Base-by-base conservation (phyloP, 1,140 invertebrate species). In the Leguminivora glycinivorella region DNA sequence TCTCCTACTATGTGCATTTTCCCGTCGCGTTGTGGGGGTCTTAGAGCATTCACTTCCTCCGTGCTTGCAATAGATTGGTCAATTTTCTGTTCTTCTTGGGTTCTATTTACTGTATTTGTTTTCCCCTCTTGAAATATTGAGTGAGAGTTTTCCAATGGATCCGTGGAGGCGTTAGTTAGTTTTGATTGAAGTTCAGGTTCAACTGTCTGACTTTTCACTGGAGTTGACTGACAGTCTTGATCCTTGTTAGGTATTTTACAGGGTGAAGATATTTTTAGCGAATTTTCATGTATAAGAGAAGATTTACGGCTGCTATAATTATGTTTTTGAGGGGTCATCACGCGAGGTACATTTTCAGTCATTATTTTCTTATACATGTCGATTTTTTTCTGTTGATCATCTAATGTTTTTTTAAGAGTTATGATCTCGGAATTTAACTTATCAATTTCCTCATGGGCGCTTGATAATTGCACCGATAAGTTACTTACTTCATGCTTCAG, bases 301-400 rank as follows among this genome's bases (percentile, higher is more conserved):
- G 43, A 14, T 12, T 47, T 47, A 17, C 4, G 43, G 10, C 43
- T 47, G 4, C 10, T 14, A 47, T 12, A 6, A 47, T 14, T 34
- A 9, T 34, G 31, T 9, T 34, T 12, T 47, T 14, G n/a, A 47
- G 43, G 43, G 9, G 43, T 47, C n/a, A 3, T 14, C 2, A 14
- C n/a, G 2, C 9, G n/a, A 14, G 43, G 43, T 14, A 17, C 12
- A 14, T 47, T 17, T 47, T 47, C 43, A 14, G n/a, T 12, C 43
- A 67, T 29, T 5, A 67, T 38, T 67, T 67, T 67, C 10, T 67
- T 67, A 17, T 67, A 67, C 6, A 38, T 14, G 31, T 47, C 43
- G 9, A 47, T 17, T 17, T 47, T 47, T 47, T 17, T 31, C 19
- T 25, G 29, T 63, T 31, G 24, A 12, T 63, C 29, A 19, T 31